Conservation (phyloP, 2,113 vertebrate species). For the Jacana jacana region DNA sequence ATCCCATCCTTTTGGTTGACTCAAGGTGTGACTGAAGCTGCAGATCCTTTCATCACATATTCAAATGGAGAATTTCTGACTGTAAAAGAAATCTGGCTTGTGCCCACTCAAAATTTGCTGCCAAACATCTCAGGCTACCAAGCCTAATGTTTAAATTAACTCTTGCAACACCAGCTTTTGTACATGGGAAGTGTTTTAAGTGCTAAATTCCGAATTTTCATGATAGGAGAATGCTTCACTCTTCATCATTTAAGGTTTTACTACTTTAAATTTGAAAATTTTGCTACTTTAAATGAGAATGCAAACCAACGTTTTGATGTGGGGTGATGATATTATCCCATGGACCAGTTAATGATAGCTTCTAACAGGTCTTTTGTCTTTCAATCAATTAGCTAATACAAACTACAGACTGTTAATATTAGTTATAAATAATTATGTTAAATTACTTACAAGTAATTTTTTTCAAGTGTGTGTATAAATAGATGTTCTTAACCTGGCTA, state of each 20-base stretch:
- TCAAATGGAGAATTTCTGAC: constrained; percentile 30
- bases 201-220: background rate
- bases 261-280: background rate
- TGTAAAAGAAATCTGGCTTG: constrained; percentile 45
- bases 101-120: constrained; percentile 47
- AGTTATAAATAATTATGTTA: background rate
- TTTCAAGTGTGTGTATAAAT: background rate
- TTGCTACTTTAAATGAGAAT: background rate
- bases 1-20: background rate
- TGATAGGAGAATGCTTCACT: background rate
- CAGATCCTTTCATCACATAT: constrained; percentile 53
- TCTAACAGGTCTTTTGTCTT: background rate
- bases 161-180: background rate
- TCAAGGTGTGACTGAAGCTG: constrained; percentile 50
- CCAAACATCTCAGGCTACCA: constrained; percentile 23
- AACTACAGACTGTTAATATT: background rate
- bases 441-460: background rate
- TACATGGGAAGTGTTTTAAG: background rate
- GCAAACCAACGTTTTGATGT: constrained; percentile 13
- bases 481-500: background rate
- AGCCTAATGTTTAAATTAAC: constrained; percentile 8
- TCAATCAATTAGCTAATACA: background rate
- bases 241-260: background rate
- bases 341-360: background rate
- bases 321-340: background rate